Conservation (phyloP, 2,113 vertebrate genomes). For the Antennarius striatus region DNA sequence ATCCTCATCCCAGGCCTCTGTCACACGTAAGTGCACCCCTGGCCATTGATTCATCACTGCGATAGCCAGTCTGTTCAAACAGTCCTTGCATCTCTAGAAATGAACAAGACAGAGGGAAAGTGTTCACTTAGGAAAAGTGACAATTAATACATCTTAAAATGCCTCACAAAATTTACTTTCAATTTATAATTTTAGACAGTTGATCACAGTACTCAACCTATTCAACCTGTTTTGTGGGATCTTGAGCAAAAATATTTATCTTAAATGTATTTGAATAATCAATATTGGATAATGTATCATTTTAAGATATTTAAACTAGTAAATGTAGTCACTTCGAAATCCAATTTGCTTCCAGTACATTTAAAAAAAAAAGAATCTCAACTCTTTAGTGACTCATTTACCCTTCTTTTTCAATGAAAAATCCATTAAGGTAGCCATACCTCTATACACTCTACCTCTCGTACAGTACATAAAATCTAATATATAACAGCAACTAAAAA, state of each 20-base stretch:
- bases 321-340: too few species aligned
- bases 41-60: slow-evolving; percentile 99
- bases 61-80: slow-evolving; percentile 92
- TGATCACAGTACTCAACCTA: not conserved
- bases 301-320: not conserved
- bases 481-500: not conserved
- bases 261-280: not conserved
- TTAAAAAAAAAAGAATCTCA: too few species aligned
- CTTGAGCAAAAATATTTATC: not conserved
- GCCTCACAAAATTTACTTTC: too few species aligned
- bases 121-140: too few species aligned
- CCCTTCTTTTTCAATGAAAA: too few species aligned
- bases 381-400: too few species aligned
- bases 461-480: not conserved
- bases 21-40: slow-evolving; percentile 90
- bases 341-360: too few species aligned
- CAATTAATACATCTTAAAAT: too few species aligned
- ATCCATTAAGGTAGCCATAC: too few species aligned
- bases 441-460: too few species aligned
- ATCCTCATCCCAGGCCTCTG: slow-evolving; percentile 97
- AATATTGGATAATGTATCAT: not conserved
- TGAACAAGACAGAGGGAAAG: slow-evolving; percentile 11
- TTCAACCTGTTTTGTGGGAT: not conserved
- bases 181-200: too few species aligned
- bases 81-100: slow-evolving; percentile 93